Evolutionary conservation across 2,888 invertebrate species (phyloP).

Genomic region (Creontiades dilutus): DNA sequence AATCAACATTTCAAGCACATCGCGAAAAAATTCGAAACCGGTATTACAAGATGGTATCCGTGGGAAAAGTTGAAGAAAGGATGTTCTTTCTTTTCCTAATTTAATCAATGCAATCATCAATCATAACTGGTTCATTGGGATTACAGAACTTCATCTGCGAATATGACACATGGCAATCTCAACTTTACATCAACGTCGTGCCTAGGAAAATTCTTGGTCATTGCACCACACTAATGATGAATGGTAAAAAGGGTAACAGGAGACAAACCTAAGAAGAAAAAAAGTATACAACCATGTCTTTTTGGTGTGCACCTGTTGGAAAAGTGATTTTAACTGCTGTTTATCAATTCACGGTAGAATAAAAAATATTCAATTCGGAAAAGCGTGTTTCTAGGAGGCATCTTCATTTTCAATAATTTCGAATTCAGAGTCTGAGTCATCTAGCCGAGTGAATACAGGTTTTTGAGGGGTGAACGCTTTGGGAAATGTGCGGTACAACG

Average conservation of each 20-base stretch:
- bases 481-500: conserved; percentile 73
- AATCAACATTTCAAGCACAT: too few relatives aligned
- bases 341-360: background rate
- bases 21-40: too few relatives aligned
- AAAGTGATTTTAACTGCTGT: background rate
- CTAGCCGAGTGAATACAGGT: conserved; percentile 57
- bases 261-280: background rate
- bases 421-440: conserved; percentile 72
- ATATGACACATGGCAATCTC: background rate
- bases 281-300: conserved; percentile 1
- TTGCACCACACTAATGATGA: background rate
- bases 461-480: conserved; percentile 69
- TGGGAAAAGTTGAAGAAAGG: too few relatives aligned
- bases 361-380: conserved; percentile 18
- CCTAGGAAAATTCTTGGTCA: background rate
- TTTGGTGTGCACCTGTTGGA: conserved; percentile 43
- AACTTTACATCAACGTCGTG: background rate
- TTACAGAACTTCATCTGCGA: background rate
- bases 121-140: too few relatives aligned
- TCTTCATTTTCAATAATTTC: conserved; percentile 73
- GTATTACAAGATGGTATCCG: too few relatives aligned
- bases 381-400: conserved; percentile 60
- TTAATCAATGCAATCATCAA: too few relatives aligned
- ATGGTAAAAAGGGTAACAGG: background rate
- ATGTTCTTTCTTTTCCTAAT: too few relatives aligned